Percentiles rank a stretch among this genome's conserved stretches.
Evolutionary conservation across 2,797 vertebrate species (phyloP).

Genomic region (Syndactyla subalaris): DNA sequence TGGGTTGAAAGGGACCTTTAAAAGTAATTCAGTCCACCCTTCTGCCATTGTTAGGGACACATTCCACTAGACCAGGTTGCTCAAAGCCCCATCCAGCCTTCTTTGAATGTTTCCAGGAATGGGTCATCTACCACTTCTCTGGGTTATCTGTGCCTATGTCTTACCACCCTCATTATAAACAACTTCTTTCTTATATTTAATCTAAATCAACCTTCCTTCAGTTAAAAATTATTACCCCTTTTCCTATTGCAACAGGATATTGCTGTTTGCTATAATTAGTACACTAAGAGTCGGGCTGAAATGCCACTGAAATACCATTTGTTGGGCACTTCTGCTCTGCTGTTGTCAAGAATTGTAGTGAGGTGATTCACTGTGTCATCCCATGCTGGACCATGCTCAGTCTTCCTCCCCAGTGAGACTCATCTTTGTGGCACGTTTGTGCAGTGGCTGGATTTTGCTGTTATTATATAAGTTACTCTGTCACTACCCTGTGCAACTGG

Average conservation of each 20-base stretch:
- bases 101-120: neutral
- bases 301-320: neutral
- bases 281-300: neutral
- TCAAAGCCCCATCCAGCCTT: neutral
- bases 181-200: neutral
- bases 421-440: fast-evolving
- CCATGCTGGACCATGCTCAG: neutral
- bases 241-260: neutral
- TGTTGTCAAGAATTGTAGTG: neutral
- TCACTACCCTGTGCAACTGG: neutral
- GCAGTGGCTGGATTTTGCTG: neutral
- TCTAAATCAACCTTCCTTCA: neutral
- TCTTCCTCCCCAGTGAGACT: neutral
- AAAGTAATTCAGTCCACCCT: neutral
- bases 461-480: neutral
- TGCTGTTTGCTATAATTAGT: neutral
- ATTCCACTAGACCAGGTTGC: neutral
- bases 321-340: neutral
- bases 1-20: neutral
- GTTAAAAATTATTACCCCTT: neutral
- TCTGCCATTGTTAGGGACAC: neutral
- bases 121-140: neutral
- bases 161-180: neutral
- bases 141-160: neutral
- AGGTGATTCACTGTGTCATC: neutral